These are phyloP conservation scores for Epirrhoe alternata DNA, from an alignment of 2,888 invertebrate genomes.

Conservation along the genomic window DNA sequence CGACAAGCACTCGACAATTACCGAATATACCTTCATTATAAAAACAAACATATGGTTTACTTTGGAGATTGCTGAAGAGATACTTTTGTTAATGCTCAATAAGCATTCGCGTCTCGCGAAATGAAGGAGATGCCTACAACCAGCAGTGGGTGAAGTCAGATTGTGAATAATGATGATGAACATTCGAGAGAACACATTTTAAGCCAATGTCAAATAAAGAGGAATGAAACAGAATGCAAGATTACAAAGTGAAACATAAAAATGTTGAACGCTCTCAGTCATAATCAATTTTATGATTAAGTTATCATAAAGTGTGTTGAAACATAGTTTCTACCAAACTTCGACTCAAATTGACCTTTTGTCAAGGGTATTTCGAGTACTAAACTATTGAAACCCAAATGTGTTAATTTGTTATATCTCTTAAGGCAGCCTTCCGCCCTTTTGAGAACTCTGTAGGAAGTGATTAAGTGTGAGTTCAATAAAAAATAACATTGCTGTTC, in stretches of 20 bases:
- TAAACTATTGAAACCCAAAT: slow-evolving; percentile 65
- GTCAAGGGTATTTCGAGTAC: slow-evolving; percentile 66
- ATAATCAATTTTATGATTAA: neutral
- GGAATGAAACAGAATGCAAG: neutral
- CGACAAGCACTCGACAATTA: slow-evolving; percentile 74
- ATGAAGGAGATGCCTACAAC: neutral
- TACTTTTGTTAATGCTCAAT: neutral
- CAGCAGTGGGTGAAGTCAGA: neutral
- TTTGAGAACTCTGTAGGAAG: slow-evolving; percentile 76
- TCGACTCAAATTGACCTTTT: slow-evolving; percentile 73
- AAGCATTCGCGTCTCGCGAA: neutral
- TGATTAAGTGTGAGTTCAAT: slow-evolving; percentile 75
- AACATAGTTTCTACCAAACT: slow-evolving; percentile 65
- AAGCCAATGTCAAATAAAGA: too few species aligned
- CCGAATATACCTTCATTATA: slow-evolving; percentile 71
- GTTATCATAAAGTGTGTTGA: slow-evolving; percentile 61
- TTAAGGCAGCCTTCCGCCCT: slow-evolving; percentile 82
- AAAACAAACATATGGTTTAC: slow-evolving; percentile 70
- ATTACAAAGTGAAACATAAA: neutral
- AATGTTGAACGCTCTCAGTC: too few species aligned
- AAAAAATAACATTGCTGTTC: slow-evolving; percentile 76
- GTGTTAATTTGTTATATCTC: slow-evolving; percentile 79
- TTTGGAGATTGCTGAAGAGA: slow-evolving; percentile 28
- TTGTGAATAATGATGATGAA: neutral
- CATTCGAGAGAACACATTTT: too few species aligned